Evolutionary conservation across 2,113 vertebrate species (phyloP), one percentile per base, ranked within the genome.

Genomic region (Engystomops pustulosus): DNA sequence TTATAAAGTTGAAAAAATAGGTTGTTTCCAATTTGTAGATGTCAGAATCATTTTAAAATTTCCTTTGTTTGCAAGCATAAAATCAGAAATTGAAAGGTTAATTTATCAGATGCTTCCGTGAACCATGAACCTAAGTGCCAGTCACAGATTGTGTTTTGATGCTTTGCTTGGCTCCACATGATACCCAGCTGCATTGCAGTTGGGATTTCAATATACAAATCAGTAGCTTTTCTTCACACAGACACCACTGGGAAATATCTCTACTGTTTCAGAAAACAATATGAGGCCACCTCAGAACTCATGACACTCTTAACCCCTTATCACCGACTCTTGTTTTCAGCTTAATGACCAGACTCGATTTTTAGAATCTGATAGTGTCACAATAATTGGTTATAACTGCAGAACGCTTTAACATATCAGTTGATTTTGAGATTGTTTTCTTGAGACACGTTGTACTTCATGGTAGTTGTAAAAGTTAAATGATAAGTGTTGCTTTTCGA

Each of bases 61-160:
- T 25, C 25, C 32, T 9, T 67, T 36, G 32, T 20, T 67, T 67
- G 62, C 9, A 20, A 15, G 62, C 27, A 4, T 20, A 4, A 67
- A 67, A 18, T 34, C 60, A 65, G 27, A 65, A 65, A 9, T 10
- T 10, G 2, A 36, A 67, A 67, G 32, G 15, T 67, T 67, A 67
- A 34, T 67, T 67, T 36, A 18, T 36, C 32, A 36, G 62, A 67
- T 67, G 62, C 62, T 67, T 67, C 32, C 36, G 27, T 67, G 30
- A 67, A 67, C 32, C 32, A 34, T 67, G 62, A 10, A 18, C 62
- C 32, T 32, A 34, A 23, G 17, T 67, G 62, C 62, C 62, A 67
- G 30, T 36, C 62, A 67, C 62, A 67, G 62, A 67, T 67, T 67
- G 62, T 67, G 62, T 67, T 67, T 67, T 67, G 62, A 36, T 67